A percentile compares a stretch with the other conserved stretches of the same genome.
phyloP scores from a whole-genome alignment of 2,113 vertebrate species.

The Sylvicapra grimmia region DNA sequence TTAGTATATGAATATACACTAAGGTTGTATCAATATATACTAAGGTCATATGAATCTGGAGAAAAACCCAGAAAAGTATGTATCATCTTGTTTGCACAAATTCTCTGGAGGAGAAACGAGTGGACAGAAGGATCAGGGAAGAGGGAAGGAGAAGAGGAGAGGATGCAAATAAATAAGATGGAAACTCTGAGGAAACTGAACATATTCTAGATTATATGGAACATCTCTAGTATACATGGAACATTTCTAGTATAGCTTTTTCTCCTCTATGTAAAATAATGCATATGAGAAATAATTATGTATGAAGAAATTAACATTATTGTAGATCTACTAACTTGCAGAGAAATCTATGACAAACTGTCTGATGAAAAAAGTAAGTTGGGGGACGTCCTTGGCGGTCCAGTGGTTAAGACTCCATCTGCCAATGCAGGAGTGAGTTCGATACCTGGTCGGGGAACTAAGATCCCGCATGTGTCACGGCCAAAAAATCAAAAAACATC shows the following conservation, averaged over 20 bases:
- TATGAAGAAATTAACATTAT: neutral
- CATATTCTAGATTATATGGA: neutral
- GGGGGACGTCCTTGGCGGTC: fast-evolving
- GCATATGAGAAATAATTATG: neutral
- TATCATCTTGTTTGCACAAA: neutral
- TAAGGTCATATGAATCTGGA: neutral
- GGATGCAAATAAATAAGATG: neutral
- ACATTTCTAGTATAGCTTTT: neutral
- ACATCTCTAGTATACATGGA: neutral
- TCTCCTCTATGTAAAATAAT: neutral
- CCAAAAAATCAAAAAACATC: neutral
- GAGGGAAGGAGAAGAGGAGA: neutral
- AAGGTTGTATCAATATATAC: no score
- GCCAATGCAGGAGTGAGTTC: neutral
- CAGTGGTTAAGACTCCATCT: neutral
- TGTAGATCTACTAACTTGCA: neutral
- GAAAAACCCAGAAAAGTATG: neutral
- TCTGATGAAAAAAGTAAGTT: neutral
- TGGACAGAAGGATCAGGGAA: neutral
- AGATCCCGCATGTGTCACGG: fast-evolving
- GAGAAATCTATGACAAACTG: neutral
- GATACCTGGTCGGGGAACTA: neutral
- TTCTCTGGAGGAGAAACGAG: neutral
- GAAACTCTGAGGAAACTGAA: neutral
- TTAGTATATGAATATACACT: neutral